phyloP scores from a whole-genome alignment of 2,888 invertebrate species.

The Syrista parreyssii region DNA sequence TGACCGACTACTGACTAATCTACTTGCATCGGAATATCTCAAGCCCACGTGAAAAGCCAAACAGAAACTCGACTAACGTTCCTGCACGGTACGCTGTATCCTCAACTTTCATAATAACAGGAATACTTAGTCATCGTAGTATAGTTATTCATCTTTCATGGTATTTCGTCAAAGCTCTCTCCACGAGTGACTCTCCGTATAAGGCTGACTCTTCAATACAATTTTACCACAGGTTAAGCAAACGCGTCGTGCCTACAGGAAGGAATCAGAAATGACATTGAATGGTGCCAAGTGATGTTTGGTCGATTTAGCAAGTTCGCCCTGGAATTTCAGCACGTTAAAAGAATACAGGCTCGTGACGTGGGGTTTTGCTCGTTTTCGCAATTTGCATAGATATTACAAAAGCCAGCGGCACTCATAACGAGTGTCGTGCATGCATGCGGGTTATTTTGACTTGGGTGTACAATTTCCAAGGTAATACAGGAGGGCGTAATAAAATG shows the following conservation, averaged over 20 bases:
- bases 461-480: background rate
- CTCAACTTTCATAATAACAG: background rate
- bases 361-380: background rate
- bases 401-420: background rate
- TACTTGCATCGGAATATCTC: background rate
- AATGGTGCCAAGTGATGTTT: background rate
- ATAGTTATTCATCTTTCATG: background rate
- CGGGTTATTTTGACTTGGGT: background rate
- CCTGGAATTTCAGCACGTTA: background rate
- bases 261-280: background rate
- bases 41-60: background rate
- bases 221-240: background rate
- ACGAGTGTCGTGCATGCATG: background rate
- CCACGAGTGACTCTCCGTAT: background rate
- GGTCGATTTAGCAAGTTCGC: background rate
- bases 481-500: background rate
- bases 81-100: background rate
- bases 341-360: background rate
- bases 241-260: background rate
- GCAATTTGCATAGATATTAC: background rate
- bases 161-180: background rate
- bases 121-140: background rate
- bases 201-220: background rate
- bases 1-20: background rate
- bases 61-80: background rate